phyloP scores from a whole-genome alignment of 2,888 invertebrate genomes.

The Allophyes oxyacanthae region DNA sequence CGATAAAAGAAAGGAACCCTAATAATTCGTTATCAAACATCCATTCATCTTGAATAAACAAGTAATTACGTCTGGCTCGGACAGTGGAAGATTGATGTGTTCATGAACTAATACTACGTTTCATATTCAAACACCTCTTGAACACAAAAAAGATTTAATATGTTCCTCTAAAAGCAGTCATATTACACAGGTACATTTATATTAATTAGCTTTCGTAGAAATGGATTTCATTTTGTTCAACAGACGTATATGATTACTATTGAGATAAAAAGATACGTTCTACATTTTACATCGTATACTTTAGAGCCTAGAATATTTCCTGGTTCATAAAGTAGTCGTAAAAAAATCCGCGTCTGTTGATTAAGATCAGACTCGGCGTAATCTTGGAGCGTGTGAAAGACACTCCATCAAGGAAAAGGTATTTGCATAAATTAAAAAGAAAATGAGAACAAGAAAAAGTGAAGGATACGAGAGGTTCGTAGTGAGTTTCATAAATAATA shows the following conservation, averaged over 20 bases:
- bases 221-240: slow-evolving; percentile 45
- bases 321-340: slow-evolving; percentile 70
- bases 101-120: slow-evolving; percentile 63
- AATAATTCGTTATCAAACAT: slow-evolving; percentile 58
- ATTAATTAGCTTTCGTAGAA: slow-evolving; percentile 51
- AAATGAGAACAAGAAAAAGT: slow-evolving; percentile 51
- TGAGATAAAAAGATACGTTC: slow-evolving; percentile 56
- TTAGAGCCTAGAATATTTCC: slow-evolving; percentile 67
- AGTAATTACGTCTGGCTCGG: slow-evolving; percentile 69
- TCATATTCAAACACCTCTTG: slow-evolving; percentile 45
- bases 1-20: slow-evolving; percentile 18
- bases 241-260: slow-evolving; percentile 53
- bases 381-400: slow-evolving; percentile 76
- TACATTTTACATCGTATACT: slow-evolving; percentile 50
- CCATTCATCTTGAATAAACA: slow-evolving; percentile 75
- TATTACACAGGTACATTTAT: slow-evolving; percentile 43
- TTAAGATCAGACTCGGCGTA: slow-evolving; percentile 68
- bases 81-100: slow-evolving; percentile 75
- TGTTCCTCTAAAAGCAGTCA: slow-evolving; percentile 31
- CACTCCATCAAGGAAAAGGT: slow-evolving; percentile 71
- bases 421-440: slow-evolving; percentile 62
- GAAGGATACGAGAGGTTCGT: slow-evolving; percentile 50
- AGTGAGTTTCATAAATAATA: slow-evolving; percentile 59
- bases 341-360: slow-evolving; percentile 72
- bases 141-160: slow-evolving; percentile 50